Conservation (phyloP, 2,888 invertebrate species). For the Drosophila heteroneura region DNA sequence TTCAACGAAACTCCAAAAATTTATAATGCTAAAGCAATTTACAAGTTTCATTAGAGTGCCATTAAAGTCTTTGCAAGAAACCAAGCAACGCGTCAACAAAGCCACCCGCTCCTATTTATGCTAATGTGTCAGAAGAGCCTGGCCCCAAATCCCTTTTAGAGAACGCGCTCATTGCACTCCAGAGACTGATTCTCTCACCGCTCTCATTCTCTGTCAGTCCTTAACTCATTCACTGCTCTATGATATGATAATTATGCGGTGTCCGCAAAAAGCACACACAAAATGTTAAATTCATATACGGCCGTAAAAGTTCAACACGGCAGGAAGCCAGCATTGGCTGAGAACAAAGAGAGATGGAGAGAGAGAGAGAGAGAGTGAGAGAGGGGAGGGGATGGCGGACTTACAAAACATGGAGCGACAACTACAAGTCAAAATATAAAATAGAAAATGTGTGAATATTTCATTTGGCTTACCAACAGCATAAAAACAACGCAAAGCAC, state of each 20-base stretch:
- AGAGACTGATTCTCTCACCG: conserved; percentile 49
- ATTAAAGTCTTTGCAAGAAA: conserved; percentile 12
- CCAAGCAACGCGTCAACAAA: conserved; percentile 1
- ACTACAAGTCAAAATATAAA: conserved; percentile 74
- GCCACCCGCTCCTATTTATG: conserved; percentile 43
- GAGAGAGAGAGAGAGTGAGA: background rate
- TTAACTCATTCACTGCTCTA: conserved; percentile 25
- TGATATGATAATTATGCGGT: conserved; percentile 76
- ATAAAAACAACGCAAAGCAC: conserved; percentile 21
- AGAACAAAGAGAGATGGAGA: background rate
- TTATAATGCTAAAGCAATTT: conserved; percentile 11
- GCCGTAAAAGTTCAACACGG: conserved; percentile 64
- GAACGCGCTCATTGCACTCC: conserved; percentile 66
- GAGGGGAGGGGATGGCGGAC: background rate
- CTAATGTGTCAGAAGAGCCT: conserved; percentile 48
- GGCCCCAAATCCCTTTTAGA: conserved; percentile 63
- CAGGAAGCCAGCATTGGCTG: conserved; percentile 12
- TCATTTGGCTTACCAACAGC: conserved; percentile 63
- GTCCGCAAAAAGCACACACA: conserved; percentile 63
- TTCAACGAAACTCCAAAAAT: background rate
- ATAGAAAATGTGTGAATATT: conserved; percentile 78
- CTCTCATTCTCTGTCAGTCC: conserved; percentile 5
- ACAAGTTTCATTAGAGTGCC: conserved; percentile 24
- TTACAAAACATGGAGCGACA: conserved; percentile 52
- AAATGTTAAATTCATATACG: conserved; percentile 74